Evolutionary conservation across 1,140 invertebrate species (phyloP), one percentile per base, ranked within the genome.

Genomic region (Atopsyche davidsoni): DNA sequence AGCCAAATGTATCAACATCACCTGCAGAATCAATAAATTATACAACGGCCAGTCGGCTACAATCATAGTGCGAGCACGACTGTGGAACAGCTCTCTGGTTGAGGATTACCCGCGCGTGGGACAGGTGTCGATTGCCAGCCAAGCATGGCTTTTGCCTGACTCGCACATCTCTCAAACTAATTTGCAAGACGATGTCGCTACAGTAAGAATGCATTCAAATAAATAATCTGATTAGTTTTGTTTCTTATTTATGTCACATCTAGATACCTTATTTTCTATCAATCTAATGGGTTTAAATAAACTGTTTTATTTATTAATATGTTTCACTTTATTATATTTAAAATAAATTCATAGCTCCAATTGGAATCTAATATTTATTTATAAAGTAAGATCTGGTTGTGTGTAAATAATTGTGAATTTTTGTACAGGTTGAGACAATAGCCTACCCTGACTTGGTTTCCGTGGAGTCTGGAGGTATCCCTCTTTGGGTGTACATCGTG

Each of bases 31-130:
- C 43, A 79, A 82, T 55, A 84, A 87, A 57, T 75, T 95, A 45
- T 77, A 78, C 17, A 77, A 80, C 17, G 80, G 82, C 59, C 79
- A 87, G 50, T 81, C 82, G 59, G 84, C 84, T 1, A 84, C 82
- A 1, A 88, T 96, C 51, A 81, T 79, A 28, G 79, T 95, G 14
- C 81, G 79, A 61, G 85, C 89, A 1, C 79, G 88, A 40, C 72
- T 96, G 4, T 96, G 92, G 92, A 95, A 94, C 74, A 82, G 86
- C 1, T 95, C 92, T 0, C 70, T 96, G 10, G 83, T 90, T 1
- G 85, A 89, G 63, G 87, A 94, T 65, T 93, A 92, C 69, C 83
- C 86, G 0, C 76, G 82, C 36, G 87, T 92, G n/a, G 84, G 90
- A 63, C 77, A 80, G 34, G 89, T 95, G 0, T 78, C 79, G 57